Percentiles rank a stretch among this genome's conserved stretches.
phyloP scores from a whole-genome alignment of 2,113 vertebrate genomes.

The Macaca fascicularis region T2T-MFA8v1.1 NC_088380.1:11302501-11303000 shows the following conservation, averaged over 20 bases:
- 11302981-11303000: accelerated
- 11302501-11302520: slow-evolving; percentile 26
- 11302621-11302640: neutral
- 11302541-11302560: neutral
- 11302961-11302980: accelerated
- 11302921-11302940: neutral
- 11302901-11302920: neutral
- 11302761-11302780: neutral
- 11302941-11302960: accelerated
- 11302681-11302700: slow-evolving; percentile 37
- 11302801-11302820: slow-evolving; percentile 8
- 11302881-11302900: neutral
- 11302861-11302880: neutral
- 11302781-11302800: slow-evolving; percentile 22
- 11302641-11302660: slow-evolving; percentile 35
- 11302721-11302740: slow-evolving; percentile 3
- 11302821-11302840: neutral
- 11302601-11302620: neutral
- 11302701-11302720: slow-evolving; percentile 37
- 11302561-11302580: neutral
- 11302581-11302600: slow-evolving; percentile 4
- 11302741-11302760: neutral
- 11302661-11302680: neutral
- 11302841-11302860: neutral
- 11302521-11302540: slow-evolving; percentile 6